phyloP scores from a whole-genome alignment of 2,888 invertebrate genomes.

The Therioaphis trifolii region DNA sequence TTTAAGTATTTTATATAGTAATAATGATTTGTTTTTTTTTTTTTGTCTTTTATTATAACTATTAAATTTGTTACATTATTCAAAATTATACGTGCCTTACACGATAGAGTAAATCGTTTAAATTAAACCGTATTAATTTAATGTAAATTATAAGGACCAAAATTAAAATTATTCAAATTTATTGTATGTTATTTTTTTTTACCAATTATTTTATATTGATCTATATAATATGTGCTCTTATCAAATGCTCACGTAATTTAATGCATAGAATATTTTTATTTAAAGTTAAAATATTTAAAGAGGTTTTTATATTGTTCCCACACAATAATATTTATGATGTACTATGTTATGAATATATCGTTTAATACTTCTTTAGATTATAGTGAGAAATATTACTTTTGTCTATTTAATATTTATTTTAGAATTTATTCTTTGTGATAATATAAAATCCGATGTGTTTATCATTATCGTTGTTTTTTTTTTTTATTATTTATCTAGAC shows the following conservation, averaged over 20 bases:
- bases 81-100: conserved; percentile 35
- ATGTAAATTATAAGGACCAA: conserved; percentile 30
- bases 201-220: conserved; percentile 22
- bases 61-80: conserved; percentile 30
- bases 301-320: background rate
- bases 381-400: background rate
- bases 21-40: background rate
- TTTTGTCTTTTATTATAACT: background rate
- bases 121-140: conserved; percentile 16
- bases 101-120: background rate
- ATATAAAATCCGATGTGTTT: conserved; percentile 20
- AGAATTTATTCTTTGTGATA: conserved; percentile 31
- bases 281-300: background rate
- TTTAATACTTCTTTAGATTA: background rate
- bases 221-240: conserved; percentile 14
- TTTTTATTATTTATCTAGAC: conserved; percentile 11
- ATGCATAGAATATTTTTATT: conserved; percentile 23
- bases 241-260: conserved; percentile 29
- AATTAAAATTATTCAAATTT: conserved; percentile 24
- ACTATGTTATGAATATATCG: conserved; percentile 7
- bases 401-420: conserved; percentile 25
- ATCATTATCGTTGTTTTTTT: background rate
- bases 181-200: conserved; percentile 38
- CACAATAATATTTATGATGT: background rate
- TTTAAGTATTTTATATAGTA: conserved; percentile 10